Evolutionary conservation across 2,113 vertebrate species (phyloP).

Genomic region (Lagopus leucura): DNA sequence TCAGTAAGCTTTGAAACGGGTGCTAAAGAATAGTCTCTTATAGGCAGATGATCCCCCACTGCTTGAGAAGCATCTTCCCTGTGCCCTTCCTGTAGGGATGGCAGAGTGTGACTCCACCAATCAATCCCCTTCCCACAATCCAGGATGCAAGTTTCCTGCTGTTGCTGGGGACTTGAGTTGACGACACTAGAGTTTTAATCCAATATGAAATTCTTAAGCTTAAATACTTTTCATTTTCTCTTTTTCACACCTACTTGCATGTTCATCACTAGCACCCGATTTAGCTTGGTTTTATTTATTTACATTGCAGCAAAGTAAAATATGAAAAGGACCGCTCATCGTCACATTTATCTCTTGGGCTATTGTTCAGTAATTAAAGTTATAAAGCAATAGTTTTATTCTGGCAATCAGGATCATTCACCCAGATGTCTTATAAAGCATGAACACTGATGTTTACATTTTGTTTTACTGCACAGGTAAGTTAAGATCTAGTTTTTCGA

Average conservation of each 20-base stretch:
- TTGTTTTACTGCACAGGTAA: background rate
- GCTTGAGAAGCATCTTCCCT: no score
- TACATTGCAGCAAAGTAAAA: background rate
- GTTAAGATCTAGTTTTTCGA: background rate
- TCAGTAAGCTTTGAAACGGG: no score
- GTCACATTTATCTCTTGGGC: background rate
- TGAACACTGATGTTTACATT: background rate
- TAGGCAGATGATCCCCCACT: no score
- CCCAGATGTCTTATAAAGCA: background rate
- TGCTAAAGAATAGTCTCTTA: no score
- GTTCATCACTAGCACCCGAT: background rate
- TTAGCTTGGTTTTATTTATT: background rate
- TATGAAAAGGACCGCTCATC: background rate
- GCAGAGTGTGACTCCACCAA: no score
- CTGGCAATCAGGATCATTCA: background rate
- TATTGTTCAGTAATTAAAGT: background rate
- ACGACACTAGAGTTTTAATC: background rate
- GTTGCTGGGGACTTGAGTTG: background rate
- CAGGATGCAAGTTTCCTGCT: background rate
- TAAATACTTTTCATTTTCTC: accelerated
- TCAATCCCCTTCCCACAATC: no score
- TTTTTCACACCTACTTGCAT: background rate
- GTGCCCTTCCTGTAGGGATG: no score
- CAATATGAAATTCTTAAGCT: background rate
- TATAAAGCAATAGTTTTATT: background rate